phyloP scores from a whole-genome alignment of 1,140 invertebrate species.

The Psix sp. region DNA sequence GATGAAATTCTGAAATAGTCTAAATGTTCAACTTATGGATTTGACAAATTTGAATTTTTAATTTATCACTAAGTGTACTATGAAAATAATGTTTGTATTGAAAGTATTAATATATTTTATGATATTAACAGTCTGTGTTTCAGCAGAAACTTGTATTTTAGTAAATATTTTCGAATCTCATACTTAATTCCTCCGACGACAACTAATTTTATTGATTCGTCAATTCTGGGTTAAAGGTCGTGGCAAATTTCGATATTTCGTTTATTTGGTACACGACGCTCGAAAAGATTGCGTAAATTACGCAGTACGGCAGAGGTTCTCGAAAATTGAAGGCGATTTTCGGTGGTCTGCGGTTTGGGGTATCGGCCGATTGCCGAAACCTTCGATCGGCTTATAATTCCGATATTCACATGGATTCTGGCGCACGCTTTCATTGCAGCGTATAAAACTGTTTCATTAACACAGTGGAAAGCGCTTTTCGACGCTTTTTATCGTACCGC shows the following conservation, averaged over 20 bases:
- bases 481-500: slow-evolving; percentile 9
- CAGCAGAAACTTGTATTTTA: no score
- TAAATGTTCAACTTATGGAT: no score
- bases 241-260: slow-evolving; percentile 16
- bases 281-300: slow-evolving; percentile 41
- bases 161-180: no score
- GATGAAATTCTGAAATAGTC: no score
- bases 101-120: no score
- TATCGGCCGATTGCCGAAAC: slow-evolving; percentile 30
- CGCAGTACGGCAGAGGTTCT: slow-evolving; percentile 33
- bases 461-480: slow-evolving; percentile 10
- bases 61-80: no score
- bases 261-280: slow-evolving; percentile 24
- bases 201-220: slow-evolving; percentile 51
- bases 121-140: no score
- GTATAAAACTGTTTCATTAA: slow-evolving; percentile 35
- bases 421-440: slow-evolving; percentile 14
- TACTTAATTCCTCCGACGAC: no score
- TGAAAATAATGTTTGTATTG: no score
- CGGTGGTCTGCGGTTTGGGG: slow-evolving; percentile 42
- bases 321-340: slow-evolving; percentile 35
- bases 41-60: no score
- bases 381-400: slow-evolving; percentile 36
- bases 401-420: slow-evolving; percentile 6
- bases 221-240: slow-evolving; percentile 32